Evolutionary conservation across 2,888 invertebrate species (phyloP), one percentile per base, ranked within the genome.

Genomic region (Geotrupes spiniger): DNA sequence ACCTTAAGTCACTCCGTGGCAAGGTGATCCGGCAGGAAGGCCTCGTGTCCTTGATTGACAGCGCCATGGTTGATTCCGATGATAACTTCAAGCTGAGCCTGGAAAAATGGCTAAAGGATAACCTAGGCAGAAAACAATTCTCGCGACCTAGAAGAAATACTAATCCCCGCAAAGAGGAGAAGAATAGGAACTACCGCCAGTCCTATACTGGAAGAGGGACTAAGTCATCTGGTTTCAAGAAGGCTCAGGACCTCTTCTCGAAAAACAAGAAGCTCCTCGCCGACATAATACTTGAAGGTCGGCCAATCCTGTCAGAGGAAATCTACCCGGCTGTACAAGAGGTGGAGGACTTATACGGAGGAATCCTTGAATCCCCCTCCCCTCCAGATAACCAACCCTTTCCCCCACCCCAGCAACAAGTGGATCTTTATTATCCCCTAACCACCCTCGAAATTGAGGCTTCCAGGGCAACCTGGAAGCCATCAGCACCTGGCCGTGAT

Each of bases 161-260:
- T n/a, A n/a, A n/a, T n/a, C n/a, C 21, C 21, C 21, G 21, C 21
- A 21, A 21, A 21, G 6, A 21, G 6, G 6, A 21, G 21, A 3
- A 3, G 21, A 21, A 21, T 4, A 21, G 6, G 21, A 21, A 21
- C 21, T 21, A 21, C 6, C 21, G 21, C 21, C 21, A 21, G 21
- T 3, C 3, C 4, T 21, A 21, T 21, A 21, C 21, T 3, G 6
- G 21, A 21, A 21, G 21, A 6, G 21, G 21, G 3, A 3, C 21
- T 6, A 21, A 6, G 21, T 21, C 21, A 4, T 21, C 21, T 21
- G 15, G 2, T 1, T 45, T 37, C 39, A 57, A 57, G 36, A 55
- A 53, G 47, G 49, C 49, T 9, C 57, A 57, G 33, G 55, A 56
- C 16, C 49, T 58, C 1, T 56, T 31, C 40, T 5, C 4, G 5